Evolutionary conservation across 2,888 invertebrate genomes (phyloP).

Genomic region (Drosophila vallismaia): DNA sequence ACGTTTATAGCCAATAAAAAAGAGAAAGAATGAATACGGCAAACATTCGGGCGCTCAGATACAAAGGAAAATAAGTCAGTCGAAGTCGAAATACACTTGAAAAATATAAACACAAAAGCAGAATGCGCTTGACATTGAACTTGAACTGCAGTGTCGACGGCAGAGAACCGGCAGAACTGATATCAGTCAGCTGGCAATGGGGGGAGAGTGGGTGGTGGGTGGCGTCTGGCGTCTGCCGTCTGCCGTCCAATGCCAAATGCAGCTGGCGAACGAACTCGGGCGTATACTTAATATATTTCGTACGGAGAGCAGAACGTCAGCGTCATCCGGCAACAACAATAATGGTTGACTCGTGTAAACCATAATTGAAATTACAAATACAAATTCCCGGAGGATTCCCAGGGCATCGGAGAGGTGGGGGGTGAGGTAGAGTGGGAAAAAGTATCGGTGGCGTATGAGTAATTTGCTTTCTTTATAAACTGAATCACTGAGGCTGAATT

Average conservation of each 20-base stretch:
- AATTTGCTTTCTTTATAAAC: constrained; percentile 26
- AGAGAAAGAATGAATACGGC: constrained; percentile 23
- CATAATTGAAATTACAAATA: constrained; percentile 43
- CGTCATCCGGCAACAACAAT: constrained; percentile 25
- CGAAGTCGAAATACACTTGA: constrained; percentile 33
- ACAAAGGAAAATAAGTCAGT: constrained; percentile 12
- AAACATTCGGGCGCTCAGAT: constrained; percentile 6
- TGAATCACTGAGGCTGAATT: constrained; percentile 29
- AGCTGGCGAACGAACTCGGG: constrained; percentile 39
- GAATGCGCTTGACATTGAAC: constrained; percentile 81
- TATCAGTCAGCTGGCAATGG: constrained; percentile 19
- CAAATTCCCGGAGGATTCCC: constrained; percentile 9
- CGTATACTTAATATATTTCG: constrained; percentile 33
- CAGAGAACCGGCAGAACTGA: constrained; percentile 24
- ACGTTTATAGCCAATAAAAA: constrained; percentile 33
- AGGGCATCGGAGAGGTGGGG: not conserved
- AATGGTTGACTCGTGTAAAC: constrained; percentile 27
- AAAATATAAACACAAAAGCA: constrained; percentile 48
- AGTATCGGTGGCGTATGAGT: constrained; percentile 42
- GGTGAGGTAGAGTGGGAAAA: not conserved
- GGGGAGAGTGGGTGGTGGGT: not conserved
- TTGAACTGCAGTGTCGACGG: constrained; percentile 72
- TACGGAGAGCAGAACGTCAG: not conserved
- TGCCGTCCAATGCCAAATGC: constrained; percentile 33
- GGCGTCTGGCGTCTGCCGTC: not conserved